Evolutionary conservation across 35 echinoderm and acorn worm genomes (phyloP).

Genomic region (Strongylocentrotus purpuratus): DNA sequence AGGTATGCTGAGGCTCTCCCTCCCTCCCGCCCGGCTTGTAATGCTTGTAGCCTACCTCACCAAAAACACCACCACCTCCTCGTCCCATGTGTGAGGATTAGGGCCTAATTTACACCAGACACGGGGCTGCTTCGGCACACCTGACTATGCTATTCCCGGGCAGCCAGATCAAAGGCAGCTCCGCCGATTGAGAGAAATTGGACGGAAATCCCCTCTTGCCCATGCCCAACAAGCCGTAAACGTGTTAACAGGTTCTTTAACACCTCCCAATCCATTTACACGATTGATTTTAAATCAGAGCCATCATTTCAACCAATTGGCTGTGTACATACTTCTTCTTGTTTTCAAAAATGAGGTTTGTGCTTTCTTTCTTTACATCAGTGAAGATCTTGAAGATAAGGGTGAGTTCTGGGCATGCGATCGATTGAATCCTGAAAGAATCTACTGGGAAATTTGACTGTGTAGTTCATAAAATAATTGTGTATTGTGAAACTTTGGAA

Average conservation of each 20-base stretch:
- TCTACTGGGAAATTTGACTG: too few species aligned
- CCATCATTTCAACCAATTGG: background rate
- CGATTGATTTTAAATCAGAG: slow-evolving; percentile 12
- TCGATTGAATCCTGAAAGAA: background rate
- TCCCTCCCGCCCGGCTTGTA: too few species aligned
- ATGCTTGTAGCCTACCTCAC: background rate
- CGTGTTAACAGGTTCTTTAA: slow-evolving; percentile 47
- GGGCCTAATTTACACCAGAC: slow-evolving; percentile 47
- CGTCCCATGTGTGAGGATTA: slow-evolving; percentile 46
- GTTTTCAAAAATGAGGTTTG: background rate
- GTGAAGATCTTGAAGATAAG: background rate
- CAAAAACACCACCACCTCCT: background rate
- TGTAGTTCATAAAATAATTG: too few species aligned
- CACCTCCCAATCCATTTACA: slow-evolving; percentile 18
- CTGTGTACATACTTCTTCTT: background rate
- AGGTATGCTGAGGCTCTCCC: too few species aligned
- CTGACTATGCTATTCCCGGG: slow-evolving; percentile 26
- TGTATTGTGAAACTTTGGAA: too few species aligned
- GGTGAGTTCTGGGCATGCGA: background rate
- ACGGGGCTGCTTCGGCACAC: background rate
- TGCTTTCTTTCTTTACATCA: background rate
- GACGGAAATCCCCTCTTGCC: slow-evolving; percentile 30
- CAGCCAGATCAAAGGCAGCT: background rate
- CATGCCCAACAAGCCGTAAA: slow-evolving; percentile 39
- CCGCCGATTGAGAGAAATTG: slow-evolving; percentile 16